Evolutionary conservation across 1,140 invertebrate genomes (phyloP).

Genomic region (Sipha flava): DNA sequence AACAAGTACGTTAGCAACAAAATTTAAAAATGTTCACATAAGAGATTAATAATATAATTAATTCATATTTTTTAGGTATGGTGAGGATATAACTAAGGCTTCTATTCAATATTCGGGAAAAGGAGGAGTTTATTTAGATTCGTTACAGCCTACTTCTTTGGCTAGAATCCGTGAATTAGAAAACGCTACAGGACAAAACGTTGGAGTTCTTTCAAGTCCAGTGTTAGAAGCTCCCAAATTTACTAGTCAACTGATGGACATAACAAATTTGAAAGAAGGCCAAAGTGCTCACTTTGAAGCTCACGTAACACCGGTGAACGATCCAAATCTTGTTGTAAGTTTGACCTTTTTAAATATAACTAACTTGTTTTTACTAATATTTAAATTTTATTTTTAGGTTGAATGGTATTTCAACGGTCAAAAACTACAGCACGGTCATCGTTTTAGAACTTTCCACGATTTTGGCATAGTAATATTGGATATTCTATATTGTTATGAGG

Average conservation of each 20-base stretch:
- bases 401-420: slow-evolving; percentile 94
- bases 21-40: too few species aligned
- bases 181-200: slow-evolving; percentile 53
- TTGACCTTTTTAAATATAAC: not conserved
- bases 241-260: slow-evolving; percentile 73
- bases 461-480: slow-evolving; percentile 94
- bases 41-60: too few species aligned
- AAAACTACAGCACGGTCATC: slow-evolving; percentile 82
- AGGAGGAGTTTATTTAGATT: slow-evolving; percentile 85
- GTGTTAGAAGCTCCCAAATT: slow-evolving; percentile 79
- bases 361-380: not conserved
- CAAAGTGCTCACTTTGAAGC: slow-evolving; percentile 92
- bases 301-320: slow-evolving; percentile 76
- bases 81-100: slow-evolving; percentile 77
- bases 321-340: slow-evolving; percentile 68
- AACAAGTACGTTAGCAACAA: slow-evolving; percentile 65
- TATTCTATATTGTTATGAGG: slow-evolving; percentile 92
- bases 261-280: slow-evolving; percentile 77
- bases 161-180: slow-evolving; percentile 76
- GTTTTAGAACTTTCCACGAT: slow-evolving; percentile 92
- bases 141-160: slow-evolving; percentile 86
- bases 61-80: slow-evolving; percentile 53
- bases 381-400: slow-evolving; percentile 50
- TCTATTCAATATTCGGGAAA: slow-evolving; percentile 72
- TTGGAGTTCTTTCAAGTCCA: slow-evolving; percentile 53